Evolutionary conservation across 2,888 invertebrate species (phyloP), one percentile per base, ranked within the genome.

Genomic region (Meloe dianella): DNA sequence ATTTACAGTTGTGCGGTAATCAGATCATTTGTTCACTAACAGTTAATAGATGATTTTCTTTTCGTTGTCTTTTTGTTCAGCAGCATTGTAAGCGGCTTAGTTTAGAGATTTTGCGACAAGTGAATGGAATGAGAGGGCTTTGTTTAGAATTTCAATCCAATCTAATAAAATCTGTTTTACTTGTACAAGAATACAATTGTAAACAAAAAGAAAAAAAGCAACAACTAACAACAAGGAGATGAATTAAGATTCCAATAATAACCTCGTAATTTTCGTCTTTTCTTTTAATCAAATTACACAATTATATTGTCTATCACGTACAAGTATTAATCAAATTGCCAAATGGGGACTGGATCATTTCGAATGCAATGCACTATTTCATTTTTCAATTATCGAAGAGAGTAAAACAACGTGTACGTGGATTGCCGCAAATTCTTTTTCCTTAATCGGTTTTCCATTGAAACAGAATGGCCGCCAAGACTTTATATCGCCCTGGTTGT

Each of bases 291-390:
- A 63, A 70, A 69, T 65, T 60, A 68, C 68, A 61, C 61, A 72
- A 75, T 75, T 73, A 72, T 70, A 60, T 75, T 73, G 71, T 63
- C 70, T 71, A 69, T 77, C 80, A 80, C 79, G 80, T 79, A 75
- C 78, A 71, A 74, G 77, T 78, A 80, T 80, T 81, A 81, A 81
- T 81, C 80, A 81, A 79, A 76, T 73, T 74, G 74, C 69, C 67
- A 70, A 72, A 70, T 73, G 71, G 73, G 67, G 74, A 74, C 71
- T 81, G 79, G 80, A 81, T 80, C 80, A 80, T 81, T 81, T 80
- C 74, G 75, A 77, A 80, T 78, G 79, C 78, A 74, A 76, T 77
- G 75, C 76, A 77, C 78, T 79, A 78, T 79, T 79, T 77, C 78
- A 78, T 78, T 80, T 80, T 77, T 75, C 75, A 75, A 77, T 77